Evolutionary conservation across 2,797 vertebrate species (phyloP).

Genomic region (Australoheros facetus): DNA sequence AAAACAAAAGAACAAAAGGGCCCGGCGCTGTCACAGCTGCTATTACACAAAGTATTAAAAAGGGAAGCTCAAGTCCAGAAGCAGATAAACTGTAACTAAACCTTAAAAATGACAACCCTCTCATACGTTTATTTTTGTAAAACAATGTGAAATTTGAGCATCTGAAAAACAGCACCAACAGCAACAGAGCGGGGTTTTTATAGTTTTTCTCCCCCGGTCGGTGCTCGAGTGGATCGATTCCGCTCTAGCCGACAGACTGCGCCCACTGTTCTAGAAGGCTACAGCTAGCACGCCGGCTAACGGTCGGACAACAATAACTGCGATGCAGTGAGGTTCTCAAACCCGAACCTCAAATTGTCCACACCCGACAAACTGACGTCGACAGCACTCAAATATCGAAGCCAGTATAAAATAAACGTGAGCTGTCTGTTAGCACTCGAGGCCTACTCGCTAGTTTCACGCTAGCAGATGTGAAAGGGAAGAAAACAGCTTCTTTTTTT

Average conservation of each 20-base stretch:
- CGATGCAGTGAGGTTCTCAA: conserved; percentile 44
- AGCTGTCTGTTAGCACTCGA: neutral
- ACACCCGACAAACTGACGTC: accelerated
- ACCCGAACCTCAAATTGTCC: conserved; percentile 9
- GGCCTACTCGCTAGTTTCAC: conserved; percentile 45
- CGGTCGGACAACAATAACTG: conserved; percentile 67
- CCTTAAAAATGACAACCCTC: neutral
- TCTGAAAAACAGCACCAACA: accelerated
- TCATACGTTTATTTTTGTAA: accelerated
- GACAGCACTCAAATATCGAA: neutral
- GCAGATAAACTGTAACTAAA: neutral
- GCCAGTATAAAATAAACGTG: neutral
- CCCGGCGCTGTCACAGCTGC: neutral
- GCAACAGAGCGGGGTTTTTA: neutral
- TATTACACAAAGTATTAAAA: neutral
- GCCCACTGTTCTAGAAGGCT: conserved; percentile 55
- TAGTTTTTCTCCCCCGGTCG: neutral
- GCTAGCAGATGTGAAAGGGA: conserved; percentile 51
- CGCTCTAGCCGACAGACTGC: conserved; percentile 56
- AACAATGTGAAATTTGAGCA: accelerated
- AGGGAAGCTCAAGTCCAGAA: conserved; percentile 22
- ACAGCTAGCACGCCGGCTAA: conserved; percentile 71
- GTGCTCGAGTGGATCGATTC: conserved; percentile 15
- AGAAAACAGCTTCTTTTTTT: conserved; percentile 65
- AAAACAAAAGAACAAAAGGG: neutral